These are phyloP conservation scores for Bellardia bayeri DNA, from an alignment of 2,888 invertebrate species.

Conservation along the genomic window DNA sequence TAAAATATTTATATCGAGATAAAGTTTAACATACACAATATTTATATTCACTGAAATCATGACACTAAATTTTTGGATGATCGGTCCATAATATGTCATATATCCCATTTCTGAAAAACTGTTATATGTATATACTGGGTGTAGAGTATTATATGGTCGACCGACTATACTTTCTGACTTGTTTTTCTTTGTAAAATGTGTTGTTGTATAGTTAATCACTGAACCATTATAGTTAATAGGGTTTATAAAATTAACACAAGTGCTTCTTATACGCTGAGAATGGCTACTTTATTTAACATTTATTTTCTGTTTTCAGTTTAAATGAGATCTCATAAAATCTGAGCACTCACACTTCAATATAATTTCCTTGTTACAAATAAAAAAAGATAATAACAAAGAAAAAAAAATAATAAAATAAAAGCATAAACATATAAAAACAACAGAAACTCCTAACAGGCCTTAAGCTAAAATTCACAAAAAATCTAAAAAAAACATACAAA, in stretches of 20 bases:
- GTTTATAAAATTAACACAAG: slow-evolving; percentile 63
- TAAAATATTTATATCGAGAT: too few species aligned
- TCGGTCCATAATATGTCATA: too few species aligned
- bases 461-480: slow-evolving; percentile 21
- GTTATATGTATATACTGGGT: too few species aligned
- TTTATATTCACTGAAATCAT: too few species aligned
- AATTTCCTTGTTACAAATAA: slow-evolving; percentile 66
- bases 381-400: slow-evolving; percentile 52
- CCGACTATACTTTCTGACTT: too few species aligned
- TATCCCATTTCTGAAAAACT: too few species aligned
- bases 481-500: slow-evolving; percentile 7
- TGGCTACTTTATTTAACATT: slow-evolving; percentile 19
- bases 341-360: slow-evolving; percentile 52
- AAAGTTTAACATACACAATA: too few species aligned
- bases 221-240: slow-evolving; percentile 48
- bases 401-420: background rate
- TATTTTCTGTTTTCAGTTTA: slow-evolving; percentile 37
- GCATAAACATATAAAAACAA: slow-evolving; percentile 34
- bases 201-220: slow-evolving; percentile 24
- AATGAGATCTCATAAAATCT: slow-evolving; percentile 62
- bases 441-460: slow-evolving; percentile 45
- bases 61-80: too few species aligned
- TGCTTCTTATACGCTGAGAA: background rate
- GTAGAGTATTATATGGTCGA: too few species aligned
- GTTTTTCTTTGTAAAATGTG: background rate